These are phyloP conservation scores for Alexandromys oeconomus DNA, from an alignment of 2,797 vertebrate genomes.

Conservation along the genomic window DNA sequence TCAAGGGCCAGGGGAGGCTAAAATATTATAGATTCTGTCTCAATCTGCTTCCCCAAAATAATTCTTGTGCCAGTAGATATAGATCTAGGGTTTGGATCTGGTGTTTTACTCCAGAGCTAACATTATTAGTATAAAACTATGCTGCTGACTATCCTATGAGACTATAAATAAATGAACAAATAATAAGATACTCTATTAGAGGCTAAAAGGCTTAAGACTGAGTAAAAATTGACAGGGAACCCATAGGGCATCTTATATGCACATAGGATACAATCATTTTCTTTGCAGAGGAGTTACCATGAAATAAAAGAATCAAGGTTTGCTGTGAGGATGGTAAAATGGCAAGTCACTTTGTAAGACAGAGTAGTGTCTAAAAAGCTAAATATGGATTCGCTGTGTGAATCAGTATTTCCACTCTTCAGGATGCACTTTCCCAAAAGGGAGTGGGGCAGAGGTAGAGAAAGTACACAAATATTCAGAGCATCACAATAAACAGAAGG, in stretches of 20 bases:
- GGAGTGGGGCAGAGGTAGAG: not conserved
- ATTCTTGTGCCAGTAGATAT: not conserved
- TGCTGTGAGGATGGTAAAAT: not conserved
- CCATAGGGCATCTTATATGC: not conserved
- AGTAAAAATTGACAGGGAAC: not conserved
- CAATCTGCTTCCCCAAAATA: not conserved
- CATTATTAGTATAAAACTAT: conserved; percentile 5
- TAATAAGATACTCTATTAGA: not conserved
- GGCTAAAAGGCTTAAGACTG: not conserved
- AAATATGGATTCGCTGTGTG: not conserved
- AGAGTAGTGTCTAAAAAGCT: not conserved
- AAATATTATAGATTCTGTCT: not conserved
- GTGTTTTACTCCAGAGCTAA: not conserved
- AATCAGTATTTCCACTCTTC: not conserved
- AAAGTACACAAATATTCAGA: not conserved
- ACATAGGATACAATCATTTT: not conserved
- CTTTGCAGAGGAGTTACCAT: not conserved
- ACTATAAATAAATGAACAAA: conserved; percentile 21
- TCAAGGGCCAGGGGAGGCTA: not conserved
- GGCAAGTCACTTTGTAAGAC: not conserved
- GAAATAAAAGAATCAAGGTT: not conserved
- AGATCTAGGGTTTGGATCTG: not conserved
- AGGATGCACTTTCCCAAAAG: not conserved
- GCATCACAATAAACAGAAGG: not conserved
- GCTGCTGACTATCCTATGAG: not conserved